Percentiles rank a stretch among this genome's conserved stretches.
These are phyloP conservation scores for Reticulitermes speratus DNA, from an alignment of 1,140 invertebrate species.

Conservation along the genomic window DNA sequence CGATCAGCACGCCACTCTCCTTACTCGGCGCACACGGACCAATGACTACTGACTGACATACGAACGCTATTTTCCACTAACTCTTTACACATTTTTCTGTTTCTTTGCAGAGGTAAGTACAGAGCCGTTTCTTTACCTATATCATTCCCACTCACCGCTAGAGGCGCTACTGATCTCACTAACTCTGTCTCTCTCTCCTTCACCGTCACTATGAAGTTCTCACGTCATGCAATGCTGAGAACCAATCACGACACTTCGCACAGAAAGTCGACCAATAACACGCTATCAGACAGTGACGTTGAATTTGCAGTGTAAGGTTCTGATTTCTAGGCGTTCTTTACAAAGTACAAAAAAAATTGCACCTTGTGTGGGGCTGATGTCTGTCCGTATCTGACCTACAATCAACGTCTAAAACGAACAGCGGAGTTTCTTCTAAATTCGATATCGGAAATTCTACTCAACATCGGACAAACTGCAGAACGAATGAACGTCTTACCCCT, in stretches of 20 bases:
- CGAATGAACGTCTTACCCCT: too few relatives aligned
- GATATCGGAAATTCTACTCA: too few relatives aligned
- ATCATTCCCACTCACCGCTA: background rate
- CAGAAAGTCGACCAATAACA: background rate
- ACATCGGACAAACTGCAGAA: too few relatives aligned
- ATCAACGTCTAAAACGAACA: too few relatives aligned
- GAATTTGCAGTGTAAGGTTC: background rate
- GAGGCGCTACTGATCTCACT: slow-evolving; percentile 5
- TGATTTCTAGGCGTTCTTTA: background rate
- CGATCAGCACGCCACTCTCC: background rate
- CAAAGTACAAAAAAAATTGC: too few relatives aligned
- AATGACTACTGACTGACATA: background rate
- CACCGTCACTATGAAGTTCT: background rate
- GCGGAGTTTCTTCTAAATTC: too few relatives aligned
- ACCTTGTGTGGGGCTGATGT: too few relatives aligned
- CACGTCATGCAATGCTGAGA: background rate
- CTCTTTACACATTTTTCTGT: background rate
- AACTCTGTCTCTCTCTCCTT: background rate
- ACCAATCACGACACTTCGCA: background rate
- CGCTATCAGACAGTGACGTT: background rate
- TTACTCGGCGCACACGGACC: background rate
- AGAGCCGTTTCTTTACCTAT: background rate
- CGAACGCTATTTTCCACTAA: background rate
- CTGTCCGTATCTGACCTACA: too few relatives aligned
- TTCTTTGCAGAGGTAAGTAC: background rate